Evolutionary conservation across 2,797 vertebrate species (phyloP).

Genomic region (Cygnus olor): DNA sequence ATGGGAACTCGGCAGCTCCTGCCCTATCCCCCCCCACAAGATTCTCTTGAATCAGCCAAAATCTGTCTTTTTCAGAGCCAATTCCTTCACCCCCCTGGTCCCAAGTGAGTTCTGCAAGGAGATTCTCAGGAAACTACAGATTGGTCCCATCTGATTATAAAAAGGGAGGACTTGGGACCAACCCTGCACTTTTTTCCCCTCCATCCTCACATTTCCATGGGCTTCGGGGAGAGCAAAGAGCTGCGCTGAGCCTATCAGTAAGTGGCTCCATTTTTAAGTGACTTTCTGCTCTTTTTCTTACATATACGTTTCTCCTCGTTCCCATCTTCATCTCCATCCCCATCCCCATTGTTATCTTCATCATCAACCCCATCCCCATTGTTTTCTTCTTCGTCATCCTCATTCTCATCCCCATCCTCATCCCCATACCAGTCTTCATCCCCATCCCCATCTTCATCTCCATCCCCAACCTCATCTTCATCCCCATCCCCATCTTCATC

Average conservation of each 20-base stretch:
- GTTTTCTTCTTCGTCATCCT: too few relatives aligned
- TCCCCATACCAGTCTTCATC: too few relatives aligned
- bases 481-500: too few relatives aligned
- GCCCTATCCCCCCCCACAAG: too few relatives aligned
- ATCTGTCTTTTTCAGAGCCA: not conserved
- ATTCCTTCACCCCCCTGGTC: not conserved
- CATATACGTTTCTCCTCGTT: not conserved
- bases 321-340: too few relatives aligned
- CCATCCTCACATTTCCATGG: not conserved
- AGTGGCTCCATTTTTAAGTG: not conserved
- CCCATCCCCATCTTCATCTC: too few relatives aligned
- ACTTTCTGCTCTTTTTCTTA: not conserved
- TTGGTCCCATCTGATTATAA: not conserved
- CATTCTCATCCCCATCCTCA: too few relatives aligned
- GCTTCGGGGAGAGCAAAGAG: not conserved
- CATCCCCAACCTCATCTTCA: too few relatives aligned
- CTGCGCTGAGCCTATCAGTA: not conserved
- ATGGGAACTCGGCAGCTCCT: not conserved
- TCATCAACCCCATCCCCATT: too few relatives aligned
- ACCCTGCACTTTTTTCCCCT: too few relatives aligned
- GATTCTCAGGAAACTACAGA: not conserved
- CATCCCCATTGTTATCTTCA: too few relatives aligned
- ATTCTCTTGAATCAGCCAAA: not conserved
- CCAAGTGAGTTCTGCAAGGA: not conserved
- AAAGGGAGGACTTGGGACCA: not conserved